Evolutionary conservation across 2,113 vertebrate genomes (phyloP).

Genomic region (Oreotragus oreotragus): DNA sequence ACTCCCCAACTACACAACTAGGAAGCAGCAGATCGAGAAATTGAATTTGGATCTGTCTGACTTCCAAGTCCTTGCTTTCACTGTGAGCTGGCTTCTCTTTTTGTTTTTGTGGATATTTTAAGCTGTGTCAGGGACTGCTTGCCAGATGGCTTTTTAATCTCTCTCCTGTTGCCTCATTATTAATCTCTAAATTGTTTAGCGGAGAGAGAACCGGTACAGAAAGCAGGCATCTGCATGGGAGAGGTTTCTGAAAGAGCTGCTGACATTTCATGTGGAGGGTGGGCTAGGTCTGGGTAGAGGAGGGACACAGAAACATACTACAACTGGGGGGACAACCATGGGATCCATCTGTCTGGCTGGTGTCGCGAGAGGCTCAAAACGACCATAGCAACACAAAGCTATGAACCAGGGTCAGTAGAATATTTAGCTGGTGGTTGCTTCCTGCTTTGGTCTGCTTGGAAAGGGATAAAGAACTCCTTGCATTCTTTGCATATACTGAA

Average conservation of each 20-base stretch:
- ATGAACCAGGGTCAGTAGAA: background rate
- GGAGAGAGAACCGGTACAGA: conserved; percentile 33
- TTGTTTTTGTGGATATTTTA: conserved; percentile 57
- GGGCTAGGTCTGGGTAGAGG: background rate
- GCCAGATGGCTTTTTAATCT: conserved; percentile 67
- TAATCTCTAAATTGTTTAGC: conserved; percentile 63
- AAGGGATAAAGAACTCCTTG: background rate
- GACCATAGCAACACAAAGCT: background rate
- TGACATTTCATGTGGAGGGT: background rate
- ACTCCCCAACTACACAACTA: background rate
- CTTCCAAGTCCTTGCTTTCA: background rate
- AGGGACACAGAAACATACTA: background rate
- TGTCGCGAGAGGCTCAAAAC: background rate
- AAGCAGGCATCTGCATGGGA: background rate
- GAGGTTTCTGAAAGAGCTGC: conserved; percentile 5
- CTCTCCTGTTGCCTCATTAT: conserved; percentile 64
- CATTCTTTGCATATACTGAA: background rate
- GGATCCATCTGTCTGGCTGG: background rate
- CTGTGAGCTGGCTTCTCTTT: background rate
- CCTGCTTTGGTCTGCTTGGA: background rate
- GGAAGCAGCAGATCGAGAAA: background rate
- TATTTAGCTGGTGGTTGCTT: background rate
- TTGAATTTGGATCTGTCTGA: background rate
- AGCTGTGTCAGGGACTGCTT: conserved; percentile 41
- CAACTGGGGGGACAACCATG: background rate